These are phyloP conservation scores for Ceratotherium simum DNA, from an alignment of 2,113 vertebrate genomes.

Conservation along the genomic window DNA sequence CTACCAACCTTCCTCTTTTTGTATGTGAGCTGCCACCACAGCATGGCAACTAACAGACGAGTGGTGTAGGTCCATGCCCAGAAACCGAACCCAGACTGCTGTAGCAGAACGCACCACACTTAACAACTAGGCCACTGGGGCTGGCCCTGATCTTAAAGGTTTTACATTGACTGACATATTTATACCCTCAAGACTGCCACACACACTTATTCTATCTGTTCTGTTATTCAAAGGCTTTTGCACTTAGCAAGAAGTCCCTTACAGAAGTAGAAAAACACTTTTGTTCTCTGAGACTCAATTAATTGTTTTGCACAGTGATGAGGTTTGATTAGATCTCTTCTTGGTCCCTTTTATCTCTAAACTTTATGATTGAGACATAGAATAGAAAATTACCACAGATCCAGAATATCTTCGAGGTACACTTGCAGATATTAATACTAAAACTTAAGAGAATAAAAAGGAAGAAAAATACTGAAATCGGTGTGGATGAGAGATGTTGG, in stretches of 20 bases:
- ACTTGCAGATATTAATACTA: neutral
- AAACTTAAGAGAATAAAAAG: slow-evolving; percentile 6
- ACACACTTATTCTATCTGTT: neutral
- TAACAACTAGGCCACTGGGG: too few species aligned
- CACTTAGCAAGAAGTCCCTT: neutral
- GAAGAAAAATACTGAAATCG: neutral
- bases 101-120: too few species aligned
- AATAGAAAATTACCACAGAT: neutral
- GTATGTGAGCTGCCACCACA: too few species aligned
- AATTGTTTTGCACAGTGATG: neutral
- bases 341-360: neutral
- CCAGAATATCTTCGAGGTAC: neutral
- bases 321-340: neutral
- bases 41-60: too few species aligned
- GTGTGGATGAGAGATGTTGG: neutral
- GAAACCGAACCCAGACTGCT: too few species aligned
- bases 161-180: neutral
- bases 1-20: too few species aligned
- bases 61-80: too few species aligned
- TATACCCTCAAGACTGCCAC: neutral
- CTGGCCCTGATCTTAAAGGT: neutral
- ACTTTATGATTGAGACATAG: neutral
- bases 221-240: neutral
- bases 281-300: neutral
- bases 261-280: neutral